Conservation (phyloP, 2,888 invertebrate genomes). For the Folsomia candida region DNA sequence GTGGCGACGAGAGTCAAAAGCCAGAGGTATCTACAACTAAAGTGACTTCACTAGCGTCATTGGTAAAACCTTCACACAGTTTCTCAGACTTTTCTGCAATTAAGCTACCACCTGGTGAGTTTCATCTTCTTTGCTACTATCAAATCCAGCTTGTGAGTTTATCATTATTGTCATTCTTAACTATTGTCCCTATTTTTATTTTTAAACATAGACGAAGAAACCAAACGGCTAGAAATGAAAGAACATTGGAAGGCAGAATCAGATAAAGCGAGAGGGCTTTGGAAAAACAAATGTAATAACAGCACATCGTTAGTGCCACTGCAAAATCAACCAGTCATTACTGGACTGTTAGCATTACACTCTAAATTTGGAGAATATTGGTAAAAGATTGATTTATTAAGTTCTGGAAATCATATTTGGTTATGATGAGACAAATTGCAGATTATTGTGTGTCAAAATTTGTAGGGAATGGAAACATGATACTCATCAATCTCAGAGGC, state of each 20-base stretch:
- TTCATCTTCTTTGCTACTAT: no score
- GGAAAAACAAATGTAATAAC: no score
- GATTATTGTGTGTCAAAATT: constrained; percentile 1
- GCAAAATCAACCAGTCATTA: constrained; percentile 36
- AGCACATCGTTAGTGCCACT: no score
- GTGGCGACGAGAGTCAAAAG: constrained; percentile 14
- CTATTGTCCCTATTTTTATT: no score
- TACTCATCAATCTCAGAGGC: neutral
- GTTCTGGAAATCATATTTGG: neutral
- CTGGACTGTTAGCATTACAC: constrained; percentile 31
- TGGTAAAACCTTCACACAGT: constrained; percentile 22
- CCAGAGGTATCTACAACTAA: constrained; percentile 15
- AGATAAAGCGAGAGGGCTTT: constrained; percentile 10
- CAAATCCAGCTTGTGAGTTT: no score
- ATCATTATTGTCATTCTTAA: no score
- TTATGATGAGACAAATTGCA: constrained; percentile 9
- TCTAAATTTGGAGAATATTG: constrained; percentile 44
- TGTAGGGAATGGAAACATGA: constrained; percentile 42
- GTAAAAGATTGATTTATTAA: constrained; percentile 22
- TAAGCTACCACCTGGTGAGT: neutral
- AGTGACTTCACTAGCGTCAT: constrained; percentile 5
- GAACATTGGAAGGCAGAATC: constrained; percentile 26
- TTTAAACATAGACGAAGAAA: constrained; percentile 7
- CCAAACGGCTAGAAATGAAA: constrained; percentile 15
- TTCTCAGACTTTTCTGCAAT: constrained; percentile 30